Evolutionary conservation across 1,140 invertebrate genomes (phyloP).

Genomic region (Trachymyrmex septentrionalis): DNA sequence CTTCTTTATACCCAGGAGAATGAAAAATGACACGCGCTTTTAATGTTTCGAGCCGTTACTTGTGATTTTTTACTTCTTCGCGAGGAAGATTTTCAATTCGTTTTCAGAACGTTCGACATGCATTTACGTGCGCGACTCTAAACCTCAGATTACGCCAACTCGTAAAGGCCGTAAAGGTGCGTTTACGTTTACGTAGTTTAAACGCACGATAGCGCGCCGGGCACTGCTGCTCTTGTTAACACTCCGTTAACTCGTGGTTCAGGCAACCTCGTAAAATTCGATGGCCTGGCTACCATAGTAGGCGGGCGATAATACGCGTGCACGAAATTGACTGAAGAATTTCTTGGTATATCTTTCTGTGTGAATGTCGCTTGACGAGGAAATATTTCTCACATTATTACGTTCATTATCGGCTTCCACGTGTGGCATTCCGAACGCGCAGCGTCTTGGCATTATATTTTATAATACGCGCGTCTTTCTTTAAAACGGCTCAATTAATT

Average conservation of each 20-base stretch:
- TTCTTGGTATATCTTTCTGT: background rate
- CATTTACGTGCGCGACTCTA: constrained; percentile 57
- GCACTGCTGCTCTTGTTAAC: constrained; percentile 71
- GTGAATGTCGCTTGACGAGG: background rate
- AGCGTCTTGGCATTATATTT: background rate
- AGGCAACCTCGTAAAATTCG: constrained; percentile 66
- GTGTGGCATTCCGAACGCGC: background rate
- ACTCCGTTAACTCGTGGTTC: constrained; percentile 67
- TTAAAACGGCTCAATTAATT: background rate
- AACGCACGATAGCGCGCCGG: constrained; percentile 63
- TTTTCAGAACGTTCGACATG: constrained; percentile 20
- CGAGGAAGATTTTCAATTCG: constrained; percentile 50
- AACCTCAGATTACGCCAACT: constrained; percentile 67
- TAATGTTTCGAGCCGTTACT: background rate
- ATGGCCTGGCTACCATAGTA: constrained; percentile 30
- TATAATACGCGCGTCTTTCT: background rate
- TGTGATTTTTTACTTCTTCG: background rate
- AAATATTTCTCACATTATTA: background rate
- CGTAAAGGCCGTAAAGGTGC: constrained; percentile 64
- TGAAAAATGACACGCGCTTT: background rate
- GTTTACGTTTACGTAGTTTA: constrained; percentile 66
- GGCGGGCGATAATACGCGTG: background rate
- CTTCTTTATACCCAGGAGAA: background rate
- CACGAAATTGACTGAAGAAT: constrained; percentile 35
- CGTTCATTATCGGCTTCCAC: background rate